phyloP scores from a whole-genome alignment of 2,888 invertebrate genomes.

The Norana najaformis region DNA sequence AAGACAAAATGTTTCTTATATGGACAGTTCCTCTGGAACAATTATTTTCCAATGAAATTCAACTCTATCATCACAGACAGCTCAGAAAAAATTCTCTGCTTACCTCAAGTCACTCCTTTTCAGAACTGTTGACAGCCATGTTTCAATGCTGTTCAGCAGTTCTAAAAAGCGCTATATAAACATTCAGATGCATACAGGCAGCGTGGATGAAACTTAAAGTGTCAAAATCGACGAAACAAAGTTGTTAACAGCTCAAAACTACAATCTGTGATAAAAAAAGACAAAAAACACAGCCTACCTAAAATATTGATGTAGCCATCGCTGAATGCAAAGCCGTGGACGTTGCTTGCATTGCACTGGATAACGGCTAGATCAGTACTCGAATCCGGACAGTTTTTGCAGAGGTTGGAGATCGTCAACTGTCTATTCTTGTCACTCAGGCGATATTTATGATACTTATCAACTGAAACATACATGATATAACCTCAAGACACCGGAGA shows the following conservation, averaged over 20 bases:
- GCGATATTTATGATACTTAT: background rate
- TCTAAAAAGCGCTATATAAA: no score
- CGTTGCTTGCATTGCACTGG: constrained; percentile 43
- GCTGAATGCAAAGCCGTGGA: constrained; percentile 40
- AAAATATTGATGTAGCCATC: constrained; percentile 43
- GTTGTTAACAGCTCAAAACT: background rate
- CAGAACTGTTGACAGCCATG: no score
- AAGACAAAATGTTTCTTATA: background rate
- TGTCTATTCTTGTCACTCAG: constrained; percentile 10
- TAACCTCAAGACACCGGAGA: background rate
- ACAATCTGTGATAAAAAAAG: background rate
- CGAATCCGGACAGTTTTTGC: constrained; percentile 28
- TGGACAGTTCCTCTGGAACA: no score
- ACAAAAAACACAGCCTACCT: constrained; percentile 36
- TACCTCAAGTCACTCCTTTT: no score
- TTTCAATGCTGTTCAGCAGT: no score
- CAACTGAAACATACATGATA: constrained; percentile 9
- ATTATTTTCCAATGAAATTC: background rate
- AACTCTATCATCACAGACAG: no score
- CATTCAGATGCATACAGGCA: no score
- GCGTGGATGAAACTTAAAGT: background rate
- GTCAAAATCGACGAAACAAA: background rate
- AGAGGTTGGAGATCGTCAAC: constrained; percentile 37
- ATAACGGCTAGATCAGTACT: constrained; percentile 39
- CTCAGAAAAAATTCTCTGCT: background rate